Evolutionary conservation across 2,113 vertebrate species (phyloP), one percentile per base, ranked within the genome.

Genomic region (Rhegmatorhina hoffmannsi): DNA sequence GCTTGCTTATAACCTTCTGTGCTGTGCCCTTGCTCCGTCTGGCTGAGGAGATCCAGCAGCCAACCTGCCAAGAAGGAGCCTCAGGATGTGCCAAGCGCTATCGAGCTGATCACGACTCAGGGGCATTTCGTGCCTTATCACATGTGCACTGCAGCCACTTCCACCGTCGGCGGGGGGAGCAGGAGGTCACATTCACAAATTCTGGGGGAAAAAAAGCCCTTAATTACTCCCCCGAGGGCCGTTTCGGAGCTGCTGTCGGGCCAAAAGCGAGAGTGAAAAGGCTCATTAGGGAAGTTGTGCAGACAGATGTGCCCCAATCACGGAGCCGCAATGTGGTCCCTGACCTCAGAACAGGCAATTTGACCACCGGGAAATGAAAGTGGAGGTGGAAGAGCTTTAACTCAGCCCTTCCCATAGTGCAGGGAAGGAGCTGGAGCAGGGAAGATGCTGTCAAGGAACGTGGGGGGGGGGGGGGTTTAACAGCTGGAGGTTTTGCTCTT

Each of bases 161-260:
- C 73, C 92, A 56, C 29, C 8, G 0, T 9, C 8, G 4, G 18
- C 2, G 31, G 21, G 15, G 28, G 8, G 26, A 49, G 72, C 58
- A 13, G 46, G 52, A 79, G 90, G 92, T 87, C 82, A 83, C 88
- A 43, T 18, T 40, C 85, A 38, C 63, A 18, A 66, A 75, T 8
- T 40, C 7, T 6, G 24, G 17, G 49, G 53, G 7, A 25, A 25
- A 50, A 50, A 46, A 87, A 73, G 29, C 19, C 88, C 23, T 29
- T 90, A 92, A 95, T 96, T 63, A 25, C 82, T 90, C 91, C 79
- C 94, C 14, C 36, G n/a, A 78, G 85, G 87, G 90, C 58, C 23
- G 59, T 62, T 69, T n/a, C 1, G 1, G 49, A 66, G 83, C 83
- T 66, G 36, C 59, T 3, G 33, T 7, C 56, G 23, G 17, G 72